Evolutionary conservation across 1,140 invertebrate species (phyloP).

Genomic region (Meteorus sp.): DNA sequence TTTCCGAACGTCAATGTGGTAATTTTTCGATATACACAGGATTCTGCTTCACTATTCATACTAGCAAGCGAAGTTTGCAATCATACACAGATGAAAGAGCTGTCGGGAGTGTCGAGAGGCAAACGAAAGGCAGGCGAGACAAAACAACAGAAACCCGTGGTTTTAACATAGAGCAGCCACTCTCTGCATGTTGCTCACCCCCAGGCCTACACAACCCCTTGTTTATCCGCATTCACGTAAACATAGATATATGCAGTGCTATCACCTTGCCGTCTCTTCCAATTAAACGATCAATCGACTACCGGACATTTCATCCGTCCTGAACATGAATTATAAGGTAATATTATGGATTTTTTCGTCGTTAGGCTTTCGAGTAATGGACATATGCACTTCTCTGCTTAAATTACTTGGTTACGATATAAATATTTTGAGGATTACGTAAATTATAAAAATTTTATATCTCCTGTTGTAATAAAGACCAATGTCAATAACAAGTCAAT

Average conservation of each 20-base stretch:
- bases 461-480: too few relatives aligned
- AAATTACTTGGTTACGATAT: too few relatives aligned
- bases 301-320: slow-evolving; percentile 43
- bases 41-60: slow-evolving; percentile 38
- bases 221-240: slow-evolving; percentile 21
- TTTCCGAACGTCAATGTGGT: slow-evolving; percentile 39
- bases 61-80: slow-evolving; percentile 42
- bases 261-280: slow-evolving; percentile 44
- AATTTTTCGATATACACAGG: slow-evolving; percentile 40
- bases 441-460: too few relatives aligned
- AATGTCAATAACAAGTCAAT: too few relatives aligned
- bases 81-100: slow-evolving; percentile 60
- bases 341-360: too few relatives aligned
- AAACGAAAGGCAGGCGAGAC: slow-evolving; percentile 45
- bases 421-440: too few relatives aligned
- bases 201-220: slow-evolving; percentile 28
- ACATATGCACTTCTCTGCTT: too few relatives aligned
- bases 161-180: slow-evolving; percentile 49
- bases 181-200: slow-evolving; percentile 33
- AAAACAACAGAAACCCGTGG: slow-evolving; percentile 44
- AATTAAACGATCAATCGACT: slow-evolving; percentile 57
- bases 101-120: slow-evolving; percentile 55
- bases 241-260: slow-evolving; percentile 29
- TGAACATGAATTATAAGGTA: too few relatives aligned
- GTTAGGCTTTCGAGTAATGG: too few relatives aligned